Evolutionary conservation across 2,113 vertebrate genomes (phyloP).

Genomic region (Ivindomyrus marchei): DNA sequence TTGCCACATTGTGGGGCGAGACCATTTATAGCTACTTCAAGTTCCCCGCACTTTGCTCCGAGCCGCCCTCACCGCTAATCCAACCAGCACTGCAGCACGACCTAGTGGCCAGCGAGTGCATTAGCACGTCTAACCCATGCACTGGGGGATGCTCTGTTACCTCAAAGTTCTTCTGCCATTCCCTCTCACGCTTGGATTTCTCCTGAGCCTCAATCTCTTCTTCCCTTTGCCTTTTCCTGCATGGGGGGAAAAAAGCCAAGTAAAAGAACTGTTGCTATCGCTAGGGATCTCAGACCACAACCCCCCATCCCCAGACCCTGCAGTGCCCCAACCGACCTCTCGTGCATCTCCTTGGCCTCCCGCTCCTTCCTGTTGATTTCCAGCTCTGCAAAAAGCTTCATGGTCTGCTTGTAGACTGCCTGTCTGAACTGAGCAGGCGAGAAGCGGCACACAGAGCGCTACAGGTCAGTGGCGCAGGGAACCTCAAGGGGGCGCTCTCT

Average conservation of each 20-base stretch:
- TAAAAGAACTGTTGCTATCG: background rate
- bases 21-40: background rate
- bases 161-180: conserved; percentile 99
- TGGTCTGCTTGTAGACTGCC: conserved; percentile 96
- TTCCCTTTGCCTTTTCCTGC: conserved; percentile 89
- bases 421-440: conserved; percentile 74
- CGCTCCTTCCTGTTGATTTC: conserved; percentile 99
- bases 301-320: background rate
- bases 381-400: conserved; percentile 96
- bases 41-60: background rate
- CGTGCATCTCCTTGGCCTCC: conserved; percentile 98
- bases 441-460: background rate
- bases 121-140: background rate
- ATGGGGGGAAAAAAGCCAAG: conserved; percentile 9
- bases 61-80: background rate
- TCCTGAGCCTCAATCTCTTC: conserved; percentile 94
- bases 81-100: background rate
- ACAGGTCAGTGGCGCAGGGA: background rate
- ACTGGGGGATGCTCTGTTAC: conserved; percentile 45
- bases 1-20: background rate
- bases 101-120: background rate
- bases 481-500: background rate
- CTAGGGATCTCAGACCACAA: background rate
- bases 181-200: conserved; percentile 86
- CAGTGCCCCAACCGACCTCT: conserved; percentile 66